A percentile compares a stretch with the other conserved stretches of the same genome.
Evolutionary conservation across 2,113 vertebrate species (phyloP).

Genomic region (Fulica atra): DNA sequence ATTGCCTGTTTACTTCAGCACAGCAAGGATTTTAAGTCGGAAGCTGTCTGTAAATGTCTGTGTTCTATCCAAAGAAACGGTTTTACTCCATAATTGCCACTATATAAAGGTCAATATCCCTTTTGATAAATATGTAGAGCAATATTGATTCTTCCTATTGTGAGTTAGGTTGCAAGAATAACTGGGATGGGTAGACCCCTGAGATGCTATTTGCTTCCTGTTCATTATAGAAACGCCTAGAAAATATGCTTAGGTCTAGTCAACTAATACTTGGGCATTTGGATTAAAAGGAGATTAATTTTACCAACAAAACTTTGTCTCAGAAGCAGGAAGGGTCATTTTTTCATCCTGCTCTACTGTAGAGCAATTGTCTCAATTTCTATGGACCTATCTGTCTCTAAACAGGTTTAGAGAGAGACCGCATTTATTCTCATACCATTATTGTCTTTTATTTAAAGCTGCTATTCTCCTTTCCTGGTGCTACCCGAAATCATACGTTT

Average conservation of each 20-base stretch:
- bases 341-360: background rate
- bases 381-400: background rate
- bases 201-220: background rate
- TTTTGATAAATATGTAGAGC: background rate
- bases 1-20: background rate
- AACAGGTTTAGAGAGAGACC: background rate
- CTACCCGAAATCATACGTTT: background rate
- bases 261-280: background rate
- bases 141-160: background rate
- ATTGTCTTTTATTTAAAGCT: background rate
- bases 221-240: background rate
- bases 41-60: background rate
- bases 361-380: background rate
- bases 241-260: background rate
- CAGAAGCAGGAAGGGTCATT: background rate
- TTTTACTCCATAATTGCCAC: background rate
- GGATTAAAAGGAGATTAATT: background rate
- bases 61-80: background rate
- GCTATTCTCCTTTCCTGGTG: background rate
- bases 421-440: background rate
- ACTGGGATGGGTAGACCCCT: background rate
- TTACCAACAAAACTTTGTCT: background rate
- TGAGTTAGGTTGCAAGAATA: background rate
- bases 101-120: background rate
- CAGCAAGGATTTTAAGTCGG: background rate